These are phyloP conservation scores for Tortrix viridana DNA, from an alignment of 2,888 invertebrate genomes.

Conservation along the genomic window DNA sequence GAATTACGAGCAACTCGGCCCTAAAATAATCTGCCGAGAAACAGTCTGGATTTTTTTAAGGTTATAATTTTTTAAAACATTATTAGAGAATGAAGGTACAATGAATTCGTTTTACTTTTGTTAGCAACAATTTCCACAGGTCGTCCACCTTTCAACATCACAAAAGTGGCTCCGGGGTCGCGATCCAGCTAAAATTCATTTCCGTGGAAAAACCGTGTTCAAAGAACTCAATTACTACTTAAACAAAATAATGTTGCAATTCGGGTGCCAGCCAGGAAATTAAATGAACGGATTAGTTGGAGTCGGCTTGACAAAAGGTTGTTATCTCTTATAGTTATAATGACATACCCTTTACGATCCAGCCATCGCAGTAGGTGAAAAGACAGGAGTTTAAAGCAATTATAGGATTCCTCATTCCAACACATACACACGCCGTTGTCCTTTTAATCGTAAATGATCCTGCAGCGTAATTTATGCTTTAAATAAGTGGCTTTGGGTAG, in stretches of 20 bases:
- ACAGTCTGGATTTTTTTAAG: no score
- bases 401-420: slow-evolving; percentile 66
- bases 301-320: slow-evolving; percentile 65
- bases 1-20: background rate
- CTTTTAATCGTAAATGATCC: slow-evolving; percentile 60
- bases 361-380: slow-evolving; percentile 63
- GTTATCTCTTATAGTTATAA: slow-evolving; percentile 76
- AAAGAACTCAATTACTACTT: slow-evolving; percentile 80
- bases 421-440: slow-evolving; percentile 60
- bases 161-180: slow-evolving; percentile 54
- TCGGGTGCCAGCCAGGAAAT: slow-evolving; percentile 78
- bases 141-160: slow-evolving; percentile 53
- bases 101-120: slow-evolving; percentile 43
- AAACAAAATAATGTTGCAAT: slow-evolving; percentile 78
- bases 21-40: no score
- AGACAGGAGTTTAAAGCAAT: slow-evolving; percentile 67
- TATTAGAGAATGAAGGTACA: background rate
- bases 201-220: slow-evolving; percentile 73
- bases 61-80: background rate
- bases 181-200: slow-evolving; percentile 63
- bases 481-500: slow-evolving; percentile 57
- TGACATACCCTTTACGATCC: slow-evolving; percentile 62
- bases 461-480: slow-evolving; percentile 63
- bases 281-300: slow-evolving; percentile 76
- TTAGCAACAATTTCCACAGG: slow-evolving; percentile 40